phyloP scores from a whole-genome alignment of 2,113 vertebrate species.

The Lepidothrix coronata region DNA sequence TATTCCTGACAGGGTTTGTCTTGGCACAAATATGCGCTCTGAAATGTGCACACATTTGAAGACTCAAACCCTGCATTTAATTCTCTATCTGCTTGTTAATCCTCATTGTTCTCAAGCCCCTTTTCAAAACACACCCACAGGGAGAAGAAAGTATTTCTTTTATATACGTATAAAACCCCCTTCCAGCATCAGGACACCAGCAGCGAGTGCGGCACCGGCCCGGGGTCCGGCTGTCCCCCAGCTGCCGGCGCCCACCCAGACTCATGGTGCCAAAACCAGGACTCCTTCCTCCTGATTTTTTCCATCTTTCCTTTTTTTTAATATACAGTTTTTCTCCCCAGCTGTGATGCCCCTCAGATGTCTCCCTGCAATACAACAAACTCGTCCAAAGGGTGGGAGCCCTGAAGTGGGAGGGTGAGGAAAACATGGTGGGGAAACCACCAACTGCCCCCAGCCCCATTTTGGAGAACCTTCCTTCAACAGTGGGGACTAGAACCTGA shows the following conservation, averaged over 20 bases:
- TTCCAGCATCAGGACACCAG: not conserved
- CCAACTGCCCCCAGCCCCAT: rapidly evolving
- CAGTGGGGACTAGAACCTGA: not conserved
- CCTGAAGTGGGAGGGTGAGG: not conserved
- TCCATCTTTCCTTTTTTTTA: not conserved
- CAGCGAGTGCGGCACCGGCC: rapidly evolving
- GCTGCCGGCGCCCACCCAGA: rapidly evolving
- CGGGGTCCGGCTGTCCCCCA: not conserved
- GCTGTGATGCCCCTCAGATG: not conserved
- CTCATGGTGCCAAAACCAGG: not conserved
- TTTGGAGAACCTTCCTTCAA: not conserved
- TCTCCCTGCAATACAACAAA: rapidly evolving
- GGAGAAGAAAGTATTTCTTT: constrained; percentile 32
- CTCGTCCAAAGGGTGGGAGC: not conserved
- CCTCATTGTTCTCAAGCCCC: constrained; percentile 55
- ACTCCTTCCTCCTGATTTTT: not conserved
- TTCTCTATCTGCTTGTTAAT: constrained; percentile 56
- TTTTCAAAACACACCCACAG: constrained; percentile 55
- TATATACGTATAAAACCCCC: not conserved
- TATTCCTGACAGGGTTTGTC: constrained; percentile 63
- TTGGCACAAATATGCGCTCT: constrained; percentile 36
- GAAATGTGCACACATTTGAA: constrained; percentile 57
- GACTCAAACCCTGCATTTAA: constrained; percentile 47
- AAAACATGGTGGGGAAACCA: not conserved
- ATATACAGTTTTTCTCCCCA: not conserved